Conservation (phyloP, 2,113 vertebrate genomes). For the Fulmarus glacialis region DNA sequence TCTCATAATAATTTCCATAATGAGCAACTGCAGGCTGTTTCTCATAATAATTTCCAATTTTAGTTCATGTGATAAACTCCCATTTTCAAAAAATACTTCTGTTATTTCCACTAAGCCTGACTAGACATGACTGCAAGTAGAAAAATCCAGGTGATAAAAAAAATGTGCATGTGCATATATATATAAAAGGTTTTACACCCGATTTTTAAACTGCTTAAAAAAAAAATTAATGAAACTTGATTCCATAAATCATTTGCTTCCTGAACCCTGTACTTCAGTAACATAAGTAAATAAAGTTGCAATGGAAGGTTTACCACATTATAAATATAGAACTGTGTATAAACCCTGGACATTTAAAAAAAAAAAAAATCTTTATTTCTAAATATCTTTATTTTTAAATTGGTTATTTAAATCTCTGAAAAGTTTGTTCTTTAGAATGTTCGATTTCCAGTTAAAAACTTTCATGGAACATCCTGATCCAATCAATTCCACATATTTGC, state of each 20-base stretch:
- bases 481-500: constrained; percentile 43
- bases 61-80: neutral
- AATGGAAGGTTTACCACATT: neutral
- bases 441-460: neutral
- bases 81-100: neutral
- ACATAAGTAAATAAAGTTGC: neutral
- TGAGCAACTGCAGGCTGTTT: neutral
- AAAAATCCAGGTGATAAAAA: neutral
- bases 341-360: neutral
- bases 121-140: neutral
- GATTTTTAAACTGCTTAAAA: neutral
- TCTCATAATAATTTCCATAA: neutral
- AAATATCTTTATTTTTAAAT: neutral
- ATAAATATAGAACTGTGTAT: neutral
- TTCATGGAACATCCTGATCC: constrained; percentile 7
- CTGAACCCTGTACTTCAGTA: neutral
- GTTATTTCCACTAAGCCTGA: neutral
- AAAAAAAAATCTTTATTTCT: neutral
- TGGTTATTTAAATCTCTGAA: neutral
- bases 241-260: neutral
- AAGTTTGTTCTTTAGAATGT: neutral
- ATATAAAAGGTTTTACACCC: neutral
- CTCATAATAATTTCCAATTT: neutral
- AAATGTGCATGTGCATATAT: neutral
- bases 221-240: neutral